These are phyloP conservation scores for Ditula angustiorana DNA, from an alignment of 2,888 invertebrate genomes.

Conservation along the genomic window DNA sequence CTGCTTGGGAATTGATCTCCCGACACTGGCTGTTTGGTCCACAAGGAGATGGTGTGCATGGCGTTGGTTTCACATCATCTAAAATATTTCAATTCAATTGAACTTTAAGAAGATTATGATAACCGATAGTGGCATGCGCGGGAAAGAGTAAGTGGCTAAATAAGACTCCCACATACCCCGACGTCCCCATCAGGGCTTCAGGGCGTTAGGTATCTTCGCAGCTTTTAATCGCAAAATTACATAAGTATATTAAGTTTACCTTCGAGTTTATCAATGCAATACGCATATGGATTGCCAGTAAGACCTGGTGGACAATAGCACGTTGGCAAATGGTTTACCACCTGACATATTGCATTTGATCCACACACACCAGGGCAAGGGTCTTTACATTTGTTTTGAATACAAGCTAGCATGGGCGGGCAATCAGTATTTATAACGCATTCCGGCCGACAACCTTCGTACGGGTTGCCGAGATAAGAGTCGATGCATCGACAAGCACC, in stretches of 20 bases:
- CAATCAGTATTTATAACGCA: conserved; percentile 93
- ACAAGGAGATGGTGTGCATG: conserved; percentile 90
- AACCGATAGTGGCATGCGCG: no score
- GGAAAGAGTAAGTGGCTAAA: not conserved
- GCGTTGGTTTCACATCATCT: conserved; percentile 76
- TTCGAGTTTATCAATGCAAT: conserved; percentile 81
- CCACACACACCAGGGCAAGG: conserved; percentile 93
- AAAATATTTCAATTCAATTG: conserved; percentile 50
- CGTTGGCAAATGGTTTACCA: conserved; percentile 90
- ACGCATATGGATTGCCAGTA: conserved; percentile 89
- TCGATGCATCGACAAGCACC: conserved; percentile 90
- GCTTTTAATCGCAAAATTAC: no score
- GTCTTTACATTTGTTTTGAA: conserved; percentile 91
- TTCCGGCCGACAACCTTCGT: conserved; percentile 91
- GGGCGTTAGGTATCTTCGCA: no score
- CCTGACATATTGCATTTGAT: conserved; percentile 89
- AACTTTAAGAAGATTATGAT: not conserved
- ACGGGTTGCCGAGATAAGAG: conserved; percentile 80
- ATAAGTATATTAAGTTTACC: conserved; percentile 54
- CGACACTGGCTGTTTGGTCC: conserved; percentile 92
- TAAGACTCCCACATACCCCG: not conserved
- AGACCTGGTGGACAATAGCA: conserved; percentile 89
- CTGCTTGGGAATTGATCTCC: conserved; percentile 88
- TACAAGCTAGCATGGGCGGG: conserved; percentile 89
- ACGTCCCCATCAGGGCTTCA: no score